phyloP scores from a whole-genome alignment of 2,888 invertebrate species.

The Sclerodermus sp. region DNA sequence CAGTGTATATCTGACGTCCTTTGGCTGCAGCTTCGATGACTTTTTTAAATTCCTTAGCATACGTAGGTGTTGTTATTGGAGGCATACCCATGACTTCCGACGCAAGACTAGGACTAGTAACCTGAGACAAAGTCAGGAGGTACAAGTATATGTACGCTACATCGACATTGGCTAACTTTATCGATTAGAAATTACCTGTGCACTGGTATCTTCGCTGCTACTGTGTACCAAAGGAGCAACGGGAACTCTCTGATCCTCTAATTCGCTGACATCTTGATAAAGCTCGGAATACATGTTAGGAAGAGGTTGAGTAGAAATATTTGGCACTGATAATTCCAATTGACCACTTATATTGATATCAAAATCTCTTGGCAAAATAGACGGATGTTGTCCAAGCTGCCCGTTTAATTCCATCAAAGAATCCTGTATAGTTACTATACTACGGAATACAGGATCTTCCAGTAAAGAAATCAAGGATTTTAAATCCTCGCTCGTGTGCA shows the following conservation, averaged over 20 bases:
- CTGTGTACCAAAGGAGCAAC: slow-evolving; percentile 66
- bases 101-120: slow-evolving; percentile 54
- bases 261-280: slow-evolving; percentile 59
- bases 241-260: slow-evolving; percentile 78
- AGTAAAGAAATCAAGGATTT: slow-evolving; percentile 79
- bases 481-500: slow-evolving; percentile 75
- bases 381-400: slow-evolving; percentile 87
- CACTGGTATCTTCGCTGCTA: slow-evolving; percentile 53
- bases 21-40: slow-evolving; percentile 63
- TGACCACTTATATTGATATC: slow-evolving; percentile 82
- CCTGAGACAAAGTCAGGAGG: slow-evolving; percentile 45
- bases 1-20: slow-evolving; percentile 64
- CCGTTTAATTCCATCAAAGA: slow-evolving; percentile 84
- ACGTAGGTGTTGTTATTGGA: slow-evolving; percentile 61
- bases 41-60: slow-evolving; percentile 62
- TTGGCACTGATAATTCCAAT: slow-evolving; percentile 51
- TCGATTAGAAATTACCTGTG: slow-evolving; percentile 37
- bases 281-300: slow-evolving; percentile 49
- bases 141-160: too few species aligned
- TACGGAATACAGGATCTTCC: slow-evolving; percentile 88
- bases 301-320: slow-evolving; percentile 45
- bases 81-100: slow-evolving; percentile 57
- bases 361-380: slow-evolving; percentile 90
- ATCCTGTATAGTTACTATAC: slow-evolving; percentile 89
- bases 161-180: neutral